A percentile compares a stretch with the other conserved stretches of the same genome.
Conservation (phyloP, 2,888 invertebrate species). For the Archips xylosteana region DNA sequence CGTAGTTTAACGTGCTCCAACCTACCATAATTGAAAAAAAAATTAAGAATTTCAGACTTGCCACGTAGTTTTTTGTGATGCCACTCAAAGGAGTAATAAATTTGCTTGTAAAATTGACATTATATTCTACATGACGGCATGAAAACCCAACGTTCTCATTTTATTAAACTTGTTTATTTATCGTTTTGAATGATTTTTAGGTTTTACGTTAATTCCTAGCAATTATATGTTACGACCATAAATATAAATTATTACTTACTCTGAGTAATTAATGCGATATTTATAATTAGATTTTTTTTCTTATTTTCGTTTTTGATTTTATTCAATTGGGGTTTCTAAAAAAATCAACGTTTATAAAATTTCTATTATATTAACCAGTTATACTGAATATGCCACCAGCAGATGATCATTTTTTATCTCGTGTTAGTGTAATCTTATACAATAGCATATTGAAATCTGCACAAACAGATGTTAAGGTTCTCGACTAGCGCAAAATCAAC, state of each 20-base stretch:
- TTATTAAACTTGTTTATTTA: constrained; percentile 2
- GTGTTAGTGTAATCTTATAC: constrained; percentile 22
- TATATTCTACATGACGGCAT: background rate
- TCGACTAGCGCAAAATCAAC: constrained; percentile 35
- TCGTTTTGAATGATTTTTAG: background rate
- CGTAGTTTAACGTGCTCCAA: too few species aligned
- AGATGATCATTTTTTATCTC: constrained; percentile 36
- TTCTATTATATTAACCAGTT: background rate
- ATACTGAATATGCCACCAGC: constrained; percentile 3
- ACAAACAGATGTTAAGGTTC: constrained; percentile 36
- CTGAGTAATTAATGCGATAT: too few species aligned
- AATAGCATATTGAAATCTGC: constrained; percentile 26
- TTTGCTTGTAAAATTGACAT: background rate
- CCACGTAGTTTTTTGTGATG: too few species aligned
- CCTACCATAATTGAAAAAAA: too few species aligned
- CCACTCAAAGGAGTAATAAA: background rate
- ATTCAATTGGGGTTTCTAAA: background rate
- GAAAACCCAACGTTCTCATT: background rate
- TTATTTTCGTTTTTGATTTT: background rate
- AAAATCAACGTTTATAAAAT: background rate
- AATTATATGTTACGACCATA: background rate
- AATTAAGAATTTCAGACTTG: too few species aligned
- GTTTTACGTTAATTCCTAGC: background rate
- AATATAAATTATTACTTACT: background rate
- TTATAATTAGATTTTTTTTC: too few species aligned